phyloP scores from a whole-genome alignment of 2,888 invertebrate species.

The Cabera pusaria region DNA sequence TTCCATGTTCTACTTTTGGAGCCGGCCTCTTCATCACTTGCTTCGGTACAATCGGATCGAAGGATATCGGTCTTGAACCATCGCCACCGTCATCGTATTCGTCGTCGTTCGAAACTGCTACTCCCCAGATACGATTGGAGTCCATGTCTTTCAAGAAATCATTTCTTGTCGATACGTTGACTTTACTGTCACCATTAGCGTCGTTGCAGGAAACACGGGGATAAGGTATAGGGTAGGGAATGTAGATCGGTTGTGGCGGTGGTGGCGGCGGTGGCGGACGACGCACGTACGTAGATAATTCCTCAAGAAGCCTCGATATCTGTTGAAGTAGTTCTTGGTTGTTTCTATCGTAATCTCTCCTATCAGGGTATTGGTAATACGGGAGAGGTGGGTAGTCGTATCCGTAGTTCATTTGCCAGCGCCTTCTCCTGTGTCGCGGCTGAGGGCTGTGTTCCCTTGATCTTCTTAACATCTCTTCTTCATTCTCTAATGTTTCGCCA shows the following conservation, averaged over 20 bases:
- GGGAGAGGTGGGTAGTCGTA: constrained; percentile 50
- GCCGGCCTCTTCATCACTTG: constrained; percentile 36
- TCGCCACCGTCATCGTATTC: constrained; percentile 41
- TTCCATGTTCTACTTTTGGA: constrained; percentile 47
- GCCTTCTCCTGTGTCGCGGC: constrained; percentile 51
- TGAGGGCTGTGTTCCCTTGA: constrained; percentile 38
- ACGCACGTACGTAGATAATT: constrained; percentile 50
- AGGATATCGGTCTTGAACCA: constrained; percentile 63
- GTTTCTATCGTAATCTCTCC: constrained; percentile 49
- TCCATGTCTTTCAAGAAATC: constrained; percentile 50
- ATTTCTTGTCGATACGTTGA: too few relatives aligned
- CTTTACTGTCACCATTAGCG: constrained; percentile 10
- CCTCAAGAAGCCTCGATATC: constrained; percentile 58
- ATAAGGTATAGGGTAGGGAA: constrained; percentile 56
- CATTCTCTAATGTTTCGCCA: constrained; percentile 33
- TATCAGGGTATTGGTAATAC: constrained; percentile 48
- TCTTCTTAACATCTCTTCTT: constrained; percentile 31
- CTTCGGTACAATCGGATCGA: constrained; percentile 42
- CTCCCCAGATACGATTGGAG: constrained; percentile 59
- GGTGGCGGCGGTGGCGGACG: constrained; percentile 45
- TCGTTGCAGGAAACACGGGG: constrained; percentile 41
- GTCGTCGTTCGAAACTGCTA: constrained; percentile 37
- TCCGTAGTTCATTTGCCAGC: constrained; percentile 55
- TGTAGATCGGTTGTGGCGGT: constrained; percentile 61
- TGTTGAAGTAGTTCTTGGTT: constrained; percentile 52